phyloP scores from a whole-genome alignment of 2,888 invertebrate species.

The Prosopocoilus inquinatus region DNA sequence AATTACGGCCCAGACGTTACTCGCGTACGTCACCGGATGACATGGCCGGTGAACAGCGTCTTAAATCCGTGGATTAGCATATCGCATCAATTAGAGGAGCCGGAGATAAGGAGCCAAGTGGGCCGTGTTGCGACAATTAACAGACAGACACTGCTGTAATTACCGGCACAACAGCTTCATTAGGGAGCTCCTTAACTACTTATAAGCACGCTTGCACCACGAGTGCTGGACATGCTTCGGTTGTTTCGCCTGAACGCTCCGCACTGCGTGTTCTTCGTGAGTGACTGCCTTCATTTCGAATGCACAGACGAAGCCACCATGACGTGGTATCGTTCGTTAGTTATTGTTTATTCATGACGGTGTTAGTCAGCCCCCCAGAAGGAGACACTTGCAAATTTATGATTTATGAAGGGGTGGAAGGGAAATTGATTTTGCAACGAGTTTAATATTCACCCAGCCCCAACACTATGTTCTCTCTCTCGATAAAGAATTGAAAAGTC shows the following conservation, averaged over 20 bases:
- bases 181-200: conserved; percentile 26
- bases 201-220: conserved; percentile 25
- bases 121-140: conserved; percentile 32
- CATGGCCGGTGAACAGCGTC: conserved; percentile 21
- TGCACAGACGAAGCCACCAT: neutral
- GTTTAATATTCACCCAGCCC: no score
- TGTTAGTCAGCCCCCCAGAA: no score
- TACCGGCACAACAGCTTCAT: conserved; percentile 32
- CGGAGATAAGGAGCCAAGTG: conserved; percentile 27
- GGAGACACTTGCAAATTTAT: no score
- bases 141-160: conserved; percentile 29
- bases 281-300: neutral
- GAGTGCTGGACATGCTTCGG: neutral
- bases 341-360: neutral
- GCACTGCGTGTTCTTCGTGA: neutral
- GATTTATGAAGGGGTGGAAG: no score
- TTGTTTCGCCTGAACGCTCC: neutral
- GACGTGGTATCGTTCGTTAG: neutral
- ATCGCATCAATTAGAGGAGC: conserved; percentile 32
- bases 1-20: no score
- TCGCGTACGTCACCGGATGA: conserved; percentile 21
- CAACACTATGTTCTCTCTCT: no score
- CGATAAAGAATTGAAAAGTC: no score
- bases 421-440: no score
- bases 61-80: conserved; percentile 31